A percentile compares a stretch with the other conserved stretches of the same genome.
These are phyloP conservation scores for Todiramphus chloris DNA, from an alignment of 2,113 vertebrate species.

Conservation along the genomic window DNA sequence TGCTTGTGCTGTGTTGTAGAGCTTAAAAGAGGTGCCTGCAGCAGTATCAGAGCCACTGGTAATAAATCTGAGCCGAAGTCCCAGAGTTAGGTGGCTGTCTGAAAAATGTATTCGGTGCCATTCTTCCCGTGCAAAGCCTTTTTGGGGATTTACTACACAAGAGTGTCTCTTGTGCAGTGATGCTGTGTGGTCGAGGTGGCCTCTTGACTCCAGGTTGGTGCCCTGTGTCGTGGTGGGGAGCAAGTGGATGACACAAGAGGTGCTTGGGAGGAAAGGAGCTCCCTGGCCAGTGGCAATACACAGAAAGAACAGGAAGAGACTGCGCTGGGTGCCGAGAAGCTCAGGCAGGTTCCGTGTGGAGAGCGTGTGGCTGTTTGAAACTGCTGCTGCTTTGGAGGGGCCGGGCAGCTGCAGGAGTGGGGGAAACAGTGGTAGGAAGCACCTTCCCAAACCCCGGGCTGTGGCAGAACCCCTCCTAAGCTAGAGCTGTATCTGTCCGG, in stretches of 20 bases:
- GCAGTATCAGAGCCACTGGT: rapidly evolving
- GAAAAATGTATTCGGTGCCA: rapidly evolving
- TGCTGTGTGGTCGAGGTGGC: not conserved
- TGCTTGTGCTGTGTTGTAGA: not conserved
- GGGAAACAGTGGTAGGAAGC: not conserved
- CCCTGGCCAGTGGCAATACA: not conserved
- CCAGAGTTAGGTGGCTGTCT: rapidly evolving
- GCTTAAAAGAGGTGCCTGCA: not conserved
- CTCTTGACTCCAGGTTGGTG: not conserved
- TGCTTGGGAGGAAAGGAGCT: not conserved
- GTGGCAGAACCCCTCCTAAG: not conserved
- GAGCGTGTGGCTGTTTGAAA: not conserved
- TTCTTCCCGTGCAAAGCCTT: not conserved
- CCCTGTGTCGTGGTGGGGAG: rapidly evolving
- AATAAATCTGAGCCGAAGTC: not conserved
- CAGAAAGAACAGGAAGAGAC: not conserved
- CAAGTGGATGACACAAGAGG: not conserved
- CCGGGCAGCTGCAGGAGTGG: not conserved
- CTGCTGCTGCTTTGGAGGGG: not conserved
- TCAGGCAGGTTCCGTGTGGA: rapidly evolving
- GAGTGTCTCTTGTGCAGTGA: rapidly evolving
- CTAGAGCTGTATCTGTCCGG: not conserved
- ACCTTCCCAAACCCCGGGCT: not conserved
- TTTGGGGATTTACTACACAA: not conserved
- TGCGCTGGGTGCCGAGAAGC: rapidly evolving